These are phyloP conservation scores for Drosophila parvula DNA, from an alignment of 1,140 invertebrate species.

Conservation along the genomic window DNA sequence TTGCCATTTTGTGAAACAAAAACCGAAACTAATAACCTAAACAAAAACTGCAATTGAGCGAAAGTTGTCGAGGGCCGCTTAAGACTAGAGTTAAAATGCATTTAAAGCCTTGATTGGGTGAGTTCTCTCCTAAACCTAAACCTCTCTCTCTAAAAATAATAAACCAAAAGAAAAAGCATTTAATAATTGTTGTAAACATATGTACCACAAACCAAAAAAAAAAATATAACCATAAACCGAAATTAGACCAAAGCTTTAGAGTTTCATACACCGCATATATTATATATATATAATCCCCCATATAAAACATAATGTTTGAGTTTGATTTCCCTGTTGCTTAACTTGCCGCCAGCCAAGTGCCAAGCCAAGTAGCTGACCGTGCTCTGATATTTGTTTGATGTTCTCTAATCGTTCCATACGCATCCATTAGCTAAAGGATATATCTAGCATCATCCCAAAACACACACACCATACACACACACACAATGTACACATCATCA, in stretches of 20 bases:
- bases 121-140: constrained; percentile 55
- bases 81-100: constrained; percentile 74
- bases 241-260: constrained; percentile 54
- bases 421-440: constrained; percentile 11
- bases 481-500: not conserved
- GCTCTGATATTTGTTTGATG: constrained; percentile 16
- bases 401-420: constrained; percentile 7
- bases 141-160: not conserved
- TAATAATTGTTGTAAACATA: constrained; percentile 60
- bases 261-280: constrained; percentile 36
- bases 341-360: constrained; percentile 16
- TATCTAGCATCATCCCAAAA: not conserved
- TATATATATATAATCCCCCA: constrained; percentile 15
- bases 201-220: constrained; percentile 30
- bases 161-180: constrained; percentile 35
- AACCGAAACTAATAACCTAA: constrained; percentile 40
- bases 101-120: constrained; percentile 79
- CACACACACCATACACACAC: not conserved
- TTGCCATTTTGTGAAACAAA: constrained; percentile 51
- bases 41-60: constrained; percentile 71
- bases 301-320: constrained; percentile 28
- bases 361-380: constrained; percentile 10
- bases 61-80: constrained; percentile 79
- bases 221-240: constrained; percentile 26
- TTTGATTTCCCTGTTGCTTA: constrained; percentile 31